Conservation (phyloP, 2,113 vertebrate species). For the Rafetus swinhoei region DNA sequence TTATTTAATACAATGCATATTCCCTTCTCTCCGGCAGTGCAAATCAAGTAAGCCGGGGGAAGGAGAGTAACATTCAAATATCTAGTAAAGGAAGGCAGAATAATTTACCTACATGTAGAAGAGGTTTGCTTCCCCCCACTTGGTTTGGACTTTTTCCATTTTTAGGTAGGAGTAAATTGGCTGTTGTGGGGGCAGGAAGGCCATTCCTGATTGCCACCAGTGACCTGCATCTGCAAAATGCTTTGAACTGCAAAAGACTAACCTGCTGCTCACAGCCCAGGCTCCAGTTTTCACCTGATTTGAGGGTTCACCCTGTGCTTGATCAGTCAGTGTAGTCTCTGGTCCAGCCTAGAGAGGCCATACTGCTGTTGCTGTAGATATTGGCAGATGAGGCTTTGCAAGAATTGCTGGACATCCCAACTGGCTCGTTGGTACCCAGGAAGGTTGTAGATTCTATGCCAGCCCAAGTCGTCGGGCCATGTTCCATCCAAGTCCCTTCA, state of each 20-base stretch:
- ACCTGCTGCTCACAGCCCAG: neutral
- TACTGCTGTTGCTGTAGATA: neutral
- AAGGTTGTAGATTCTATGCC: neutral
- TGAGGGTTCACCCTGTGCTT: neutral
- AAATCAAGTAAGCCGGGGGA: neutral
- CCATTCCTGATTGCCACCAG: neutral
- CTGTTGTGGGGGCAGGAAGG: neutral
- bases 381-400: neutral
- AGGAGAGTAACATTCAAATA: conserved; percentile 15
- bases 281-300: neutral
- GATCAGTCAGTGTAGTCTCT: neutral
- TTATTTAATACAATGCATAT: conserved; percentile 30
- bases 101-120: neutral
- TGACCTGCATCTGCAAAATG: neutral
- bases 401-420: neutral
- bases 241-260: neutral
- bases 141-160: neutral
- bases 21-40: neutral
- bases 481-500: neutral
- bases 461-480: too few species aligned
- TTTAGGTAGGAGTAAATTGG: neutral
- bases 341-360: neutral
- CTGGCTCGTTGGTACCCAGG: neutral
- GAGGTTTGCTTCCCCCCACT: neutral
- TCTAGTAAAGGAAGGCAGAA: neutral